Conservation (phyloP, 2,888 invertebrate species). For the Chrysolina haemoptera region DNA sequence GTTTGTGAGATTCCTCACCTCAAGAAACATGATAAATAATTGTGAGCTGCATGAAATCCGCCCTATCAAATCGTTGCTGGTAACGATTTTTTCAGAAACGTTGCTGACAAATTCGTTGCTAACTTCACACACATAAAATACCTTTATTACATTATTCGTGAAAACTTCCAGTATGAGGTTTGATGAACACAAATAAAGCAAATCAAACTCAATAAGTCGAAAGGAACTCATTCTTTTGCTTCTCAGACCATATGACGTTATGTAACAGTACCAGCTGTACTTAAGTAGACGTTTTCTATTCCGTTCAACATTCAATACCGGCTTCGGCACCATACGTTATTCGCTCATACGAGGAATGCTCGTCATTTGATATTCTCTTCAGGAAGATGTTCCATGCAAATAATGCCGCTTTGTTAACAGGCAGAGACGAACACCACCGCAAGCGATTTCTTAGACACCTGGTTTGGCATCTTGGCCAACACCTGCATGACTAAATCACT, state of each 20-base stretch:
- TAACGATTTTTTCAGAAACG: no score
- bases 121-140: no score
- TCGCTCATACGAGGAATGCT: constrained; percentile 15
- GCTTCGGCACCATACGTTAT: constrained; percentile 8
- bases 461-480: constrained; percentile 30
- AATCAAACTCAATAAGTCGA: background rate
- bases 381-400: constrained; percentile 41
- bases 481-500: constrained; percentile 36
- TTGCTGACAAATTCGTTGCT: no score
- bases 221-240: background rate
- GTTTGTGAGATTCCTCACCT: no score
- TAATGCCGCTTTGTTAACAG: constrained; percentile 40
- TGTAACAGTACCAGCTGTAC: constrained; percentile 21
- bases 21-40: no score
- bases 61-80: no score
- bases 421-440: constrained; percentile 29
- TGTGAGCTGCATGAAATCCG: no score
- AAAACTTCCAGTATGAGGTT: background rate
- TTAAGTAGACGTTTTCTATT: constrained; percentile 17
- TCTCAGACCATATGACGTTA: constrained; percentile 6
- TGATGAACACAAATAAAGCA: constrained; percentile 8
- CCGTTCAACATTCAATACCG: constrained; percentile 16
- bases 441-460: constrained; percentile 32
- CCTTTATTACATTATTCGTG: no score
- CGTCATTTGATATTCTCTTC: constrained; percentile 38